Evolutionary conservation across 2,888 invertebrate species (phyloP).

Genomic region (Ormyrus labotus): DNA sequence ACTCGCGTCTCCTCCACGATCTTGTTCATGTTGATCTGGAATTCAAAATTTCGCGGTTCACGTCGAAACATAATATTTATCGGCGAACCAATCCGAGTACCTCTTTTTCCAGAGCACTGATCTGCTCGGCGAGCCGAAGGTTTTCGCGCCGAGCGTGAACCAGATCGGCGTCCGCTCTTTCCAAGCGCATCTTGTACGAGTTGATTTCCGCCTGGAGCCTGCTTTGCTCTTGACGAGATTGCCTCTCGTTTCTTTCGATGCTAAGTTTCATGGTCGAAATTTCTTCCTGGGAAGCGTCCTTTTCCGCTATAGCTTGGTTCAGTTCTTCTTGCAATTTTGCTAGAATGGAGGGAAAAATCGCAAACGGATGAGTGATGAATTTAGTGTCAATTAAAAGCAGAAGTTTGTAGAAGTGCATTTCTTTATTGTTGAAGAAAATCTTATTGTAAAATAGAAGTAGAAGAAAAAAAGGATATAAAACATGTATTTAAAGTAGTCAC

Average conservation of each 20-base stretch:
- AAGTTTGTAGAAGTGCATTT: too few relatives aligned
- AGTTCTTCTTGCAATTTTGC: conserved; percentile 87
- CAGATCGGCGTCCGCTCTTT: conserved; percentile 88
- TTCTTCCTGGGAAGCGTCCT: conserved; percentile 88
- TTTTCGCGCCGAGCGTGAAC: conserved; percentile 89
- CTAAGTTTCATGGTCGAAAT: conserved; percentile 81
- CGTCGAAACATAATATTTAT: background rate
- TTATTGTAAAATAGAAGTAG: too few relatives aligned
- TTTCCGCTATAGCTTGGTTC: conserved; percentile 85
- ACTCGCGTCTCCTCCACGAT: conserved; percentile 52
- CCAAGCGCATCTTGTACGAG: conserved; percentile 81
- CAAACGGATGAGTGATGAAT: too few relatives aligned
- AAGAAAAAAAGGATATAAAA: too few relatives aligned
- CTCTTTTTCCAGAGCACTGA: conserved; percentile 88
- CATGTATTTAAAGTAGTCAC: too few relatives aligned
- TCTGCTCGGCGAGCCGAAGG: conserved; percentile 86
- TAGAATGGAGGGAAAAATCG: conserved; percentile 65
- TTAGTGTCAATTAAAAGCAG: too few relatives aligned
- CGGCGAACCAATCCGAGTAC: conserved; percentile 73
- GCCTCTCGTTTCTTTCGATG: conserved; percentile 84
- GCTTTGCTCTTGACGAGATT: conserved; percentile 85
- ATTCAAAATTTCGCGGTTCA: background rate
- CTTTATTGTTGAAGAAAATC: too few relatives aligned
- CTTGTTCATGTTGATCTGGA: conserved; percentile 71
- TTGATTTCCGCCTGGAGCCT: conserved; percentile 86